Base-by-base conservation (phyloP, 1,140 invertebrate genomes). In the Drosophila tsacasi region DNA sequence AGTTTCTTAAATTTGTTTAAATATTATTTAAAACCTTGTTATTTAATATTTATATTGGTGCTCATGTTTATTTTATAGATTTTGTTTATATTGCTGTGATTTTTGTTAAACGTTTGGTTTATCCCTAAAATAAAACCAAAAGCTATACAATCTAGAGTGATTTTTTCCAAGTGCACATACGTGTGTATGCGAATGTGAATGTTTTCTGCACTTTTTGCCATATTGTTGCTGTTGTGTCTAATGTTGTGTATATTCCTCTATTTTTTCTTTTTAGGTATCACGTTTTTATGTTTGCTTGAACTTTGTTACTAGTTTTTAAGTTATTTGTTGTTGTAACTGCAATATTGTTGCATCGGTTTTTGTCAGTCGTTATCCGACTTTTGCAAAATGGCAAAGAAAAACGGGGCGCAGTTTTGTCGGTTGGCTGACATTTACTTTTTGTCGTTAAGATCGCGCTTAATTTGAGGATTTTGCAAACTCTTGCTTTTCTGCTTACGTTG, bases 381-480 rank as follows among this genome's bases (percentile, higher is more conserved):
- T 63, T 46, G 19, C 54, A 57, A 76, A 68, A 57, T 76, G 74
- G 54, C 62, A 49, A 75, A 52, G 49, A 23, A 57, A 83, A 83
- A 76, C 68, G 76, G 61, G 72, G 83, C 58, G 68, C 81, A 73
- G 69, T 75, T 52, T 73, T 59, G 64, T 64, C 55, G 49, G 62
- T 54, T 52, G 59, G 35, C 75, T 90, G 85, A 81, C 84, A 89
- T 89, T 90, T 89, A 77, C 67, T 84, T 83, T 37, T 76, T 55
- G 62, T 59, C 64, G 62, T 79, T 86, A 73, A 65, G 42, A 55
- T 75, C 65, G 61, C 72, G 66, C 47, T 71, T 21, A 61, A 65
- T 58, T 54, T 68, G 54, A 52, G 39, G 44, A 61, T 55, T 57
- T 66, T 54, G 73, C 73, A 60, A 77, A 69, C 69, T 32, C 23